These are phyloP conservation scores for Corythornis madagascariensis DNA, from an alignment of 2,113 vertebrate genomes.

Conservation along the genomic window DNA sequence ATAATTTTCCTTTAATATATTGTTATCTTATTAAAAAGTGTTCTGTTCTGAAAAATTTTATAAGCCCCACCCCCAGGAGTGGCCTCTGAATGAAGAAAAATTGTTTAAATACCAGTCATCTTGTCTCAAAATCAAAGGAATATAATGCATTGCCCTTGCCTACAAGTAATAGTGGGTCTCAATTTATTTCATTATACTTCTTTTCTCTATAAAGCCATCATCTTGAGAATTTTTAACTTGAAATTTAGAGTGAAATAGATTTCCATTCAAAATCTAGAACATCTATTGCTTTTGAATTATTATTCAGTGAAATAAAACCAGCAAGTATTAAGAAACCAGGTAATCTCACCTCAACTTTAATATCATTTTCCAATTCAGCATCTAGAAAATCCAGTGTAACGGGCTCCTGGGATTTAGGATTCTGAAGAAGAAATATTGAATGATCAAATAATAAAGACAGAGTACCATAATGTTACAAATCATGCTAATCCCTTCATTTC, in stretches of 20 bases:
- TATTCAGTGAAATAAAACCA: neutral
- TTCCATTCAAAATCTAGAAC: neutral
- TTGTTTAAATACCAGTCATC: neutral
- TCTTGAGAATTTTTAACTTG: neutral
- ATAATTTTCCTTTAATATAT: neutral
- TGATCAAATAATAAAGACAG: constrained; percentile 40
- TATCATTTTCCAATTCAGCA: constrained; percentile 94
- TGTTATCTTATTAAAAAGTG: neutral
- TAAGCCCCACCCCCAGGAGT: neutral
- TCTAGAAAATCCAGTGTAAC: constrained; percentile 96
- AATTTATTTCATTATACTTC: neutral
- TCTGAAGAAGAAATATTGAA: constrained; percentile 77
- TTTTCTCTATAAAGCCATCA: neutral
- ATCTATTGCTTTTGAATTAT: neutral
- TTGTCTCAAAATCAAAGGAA: neutral
- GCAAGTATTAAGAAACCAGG: neutral
- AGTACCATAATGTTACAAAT: neutral
- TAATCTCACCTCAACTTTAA: constrained; percentile 92
- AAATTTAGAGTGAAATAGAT: neutral
- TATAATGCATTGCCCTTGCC: neutral
- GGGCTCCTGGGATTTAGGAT: constrained; percentile 98
- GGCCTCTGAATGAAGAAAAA: neutral
- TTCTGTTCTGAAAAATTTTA: neutral
- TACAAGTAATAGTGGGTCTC: accelerated
- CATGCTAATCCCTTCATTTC: neutral